phyloP scores from a whole-genome alignment of 2,797 vertebrate species.

The Onychomys arenicola region DNA sequence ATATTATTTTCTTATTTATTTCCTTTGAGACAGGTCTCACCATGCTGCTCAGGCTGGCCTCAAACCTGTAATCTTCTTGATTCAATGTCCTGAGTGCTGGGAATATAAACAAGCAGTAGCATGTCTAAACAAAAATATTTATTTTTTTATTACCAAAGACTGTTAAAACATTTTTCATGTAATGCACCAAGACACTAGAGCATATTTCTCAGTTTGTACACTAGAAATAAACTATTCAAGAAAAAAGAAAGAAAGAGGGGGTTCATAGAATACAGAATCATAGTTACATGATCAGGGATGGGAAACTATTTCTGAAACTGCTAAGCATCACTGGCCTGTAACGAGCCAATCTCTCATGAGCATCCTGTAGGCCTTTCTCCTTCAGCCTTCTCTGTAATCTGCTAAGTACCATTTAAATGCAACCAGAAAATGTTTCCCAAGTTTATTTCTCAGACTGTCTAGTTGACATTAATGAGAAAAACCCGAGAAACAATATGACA shows the following conservation, averaged over 20 bases:
- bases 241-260: background rate
- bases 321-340: background rate
- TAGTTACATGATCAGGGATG: background rate
- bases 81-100: background rate
- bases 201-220: background rate
- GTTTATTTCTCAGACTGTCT: background rate
- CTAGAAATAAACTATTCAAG: background rate
- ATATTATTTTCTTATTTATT: background rate
- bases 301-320: background rate
- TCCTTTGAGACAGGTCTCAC: background rate
- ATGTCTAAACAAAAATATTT: background rate
- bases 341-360: background rate
- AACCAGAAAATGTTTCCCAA: background rate
- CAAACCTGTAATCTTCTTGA: background rate
- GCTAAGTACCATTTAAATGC: background rate
- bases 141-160: background rate
- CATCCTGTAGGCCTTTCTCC: background rate
- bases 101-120: background rate
- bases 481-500: background rate
- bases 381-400: background rate
- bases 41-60: background rate
- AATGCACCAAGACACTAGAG: background rate
- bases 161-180: background rate
- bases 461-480: background rate
- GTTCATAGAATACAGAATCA: background rate